These are phyloP conservation scores for Ceryle rudis DNA, from an alignment of 2,797 vertebrate species.

Conservation along the genomic window DNA sequence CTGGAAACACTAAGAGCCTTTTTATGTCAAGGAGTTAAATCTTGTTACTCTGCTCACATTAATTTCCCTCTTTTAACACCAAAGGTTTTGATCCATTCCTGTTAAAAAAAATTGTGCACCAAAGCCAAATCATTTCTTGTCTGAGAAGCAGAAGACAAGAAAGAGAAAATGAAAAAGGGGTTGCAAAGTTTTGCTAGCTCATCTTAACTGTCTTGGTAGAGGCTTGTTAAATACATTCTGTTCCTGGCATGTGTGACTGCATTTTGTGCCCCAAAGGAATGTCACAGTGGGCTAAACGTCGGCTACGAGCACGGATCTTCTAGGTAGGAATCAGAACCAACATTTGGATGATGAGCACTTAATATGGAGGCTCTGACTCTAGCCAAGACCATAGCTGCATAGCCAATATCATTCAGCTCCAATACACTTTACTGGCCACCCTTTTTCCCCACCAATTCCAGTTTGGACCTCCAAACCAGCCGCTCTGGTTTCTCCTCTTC, in stretches of 20 bases:
- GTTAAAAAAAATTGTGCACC: background rate
- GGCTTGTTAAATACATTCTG: background rate
- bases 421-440: background rate
- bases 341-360: background rate
- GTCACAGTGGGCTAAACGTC: background rate
- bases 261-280: background rate
- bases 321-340: background rate
- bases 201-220: background rate
- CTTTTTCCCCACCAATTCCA: background rate
- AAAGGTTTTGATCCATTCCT: slow-evolving; percentile 25
- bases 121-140: slow-evolving; percentile 7
- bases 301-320: background rate
- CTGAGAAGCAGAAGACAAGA: background rate
- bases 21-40: slow-evolving; percentile 31
- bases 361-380: background rate
- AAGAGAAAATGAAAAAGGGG: slow-evolving; percentile 51
- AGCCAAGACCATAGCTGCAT: background rate
- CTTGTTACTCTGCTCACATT: background rate
- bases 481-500: background rate
- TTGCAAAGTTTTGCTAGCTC: background rate
- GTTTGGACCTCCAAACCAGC: background rate
- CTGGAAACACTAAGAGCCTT: background rate
- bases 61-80: background rate
- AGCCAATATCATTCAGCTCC: background rate
- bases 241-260: background rate